These are phyloP conservation scores for Sciurus carolinensis DNA, from an alignment of 2,797 vertebrate genomes.

Conservation along the genomic window DNA sequence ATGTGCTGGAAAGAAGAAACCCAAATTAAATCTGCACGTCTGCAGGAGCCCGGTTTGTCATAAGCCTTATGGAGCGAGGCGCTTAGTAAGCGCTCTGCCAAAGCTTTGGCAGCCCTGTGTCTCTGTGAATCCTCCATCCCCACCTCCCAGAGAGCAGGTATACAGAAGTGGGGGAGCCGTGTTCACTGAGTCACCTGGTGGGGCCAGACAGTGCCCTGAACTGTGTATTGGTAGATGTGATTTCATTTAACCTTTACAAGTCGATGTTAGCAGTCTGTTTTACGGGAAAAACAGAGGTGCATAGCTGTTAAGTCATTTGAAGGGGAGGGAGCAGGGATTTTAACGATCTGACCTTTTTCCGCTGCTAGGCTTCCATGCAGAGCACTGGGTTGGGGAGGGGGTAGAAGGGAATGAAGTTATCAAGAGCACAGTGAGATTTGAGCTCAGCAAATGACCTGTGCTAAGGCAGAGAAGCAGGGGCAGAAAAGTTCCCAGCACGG, in stretches of 20 bases:
- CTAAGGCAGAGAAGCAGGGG: neutral
- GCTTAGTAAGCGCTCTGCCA: neutral
- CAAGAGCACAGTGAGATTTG: neutral
- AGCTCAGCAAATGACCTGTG: too few species aligned
- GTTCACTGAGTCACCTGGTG: neutral
- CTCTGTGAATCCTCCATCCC: fast-evolving
- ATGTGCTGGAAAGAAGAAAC: neutral
- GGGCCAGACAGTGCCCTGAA: neutral
- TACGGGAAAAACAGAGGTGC: neutral
- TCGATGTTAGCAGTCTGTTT: neutral
- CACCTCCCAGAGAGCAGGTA: too few species aligned
- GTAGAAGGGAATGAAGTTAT: neutral
- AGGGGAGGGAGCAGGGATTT: neutral
- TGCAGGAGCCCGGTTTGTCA: neutral
- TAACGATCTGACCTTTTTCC: neutral
- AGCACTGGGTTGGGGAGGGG: fast-evolving
- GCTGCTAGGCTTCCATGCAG: fast-evolving
- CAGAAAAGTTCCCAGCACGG: neutral
- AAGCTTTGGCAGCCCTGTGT: neutral
- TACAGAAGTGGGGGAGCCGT: neutral
- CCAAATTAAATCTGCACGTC: neutral
- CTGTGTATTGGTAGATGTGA: neutral
- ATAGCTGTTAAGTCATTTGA: neutral
- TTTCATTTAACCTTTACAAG: neutral
- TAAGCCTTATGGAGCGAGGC: neutral